These are phyloP conservation scores for Lonchura striata DNA, from an alignment of 2,113 vertebrate species.

Conservation along the genomic window DNA sequence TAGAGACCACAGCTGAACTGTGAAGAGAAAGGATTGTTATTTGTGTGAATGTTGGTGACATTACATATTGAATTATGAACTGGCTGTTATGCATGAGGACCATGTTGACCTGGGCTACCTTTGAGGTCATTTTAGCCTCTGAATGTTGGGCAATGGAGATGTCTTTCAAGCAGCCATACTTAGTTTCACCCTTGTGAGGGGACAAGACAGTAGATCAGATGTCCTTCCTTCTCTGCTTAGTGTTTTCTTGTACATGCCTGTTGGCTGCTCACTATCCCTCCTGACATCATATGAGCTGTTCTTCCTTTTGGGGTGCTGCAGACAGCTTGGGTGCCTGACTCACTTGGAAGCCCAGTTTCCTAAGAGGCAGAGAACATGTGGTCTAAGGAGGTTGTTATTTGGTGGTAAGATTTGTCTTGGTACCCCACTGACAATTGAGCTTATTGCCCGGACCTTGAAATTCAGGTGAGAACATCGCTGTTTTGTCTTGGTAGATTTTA, in stretches of 20 bases:
- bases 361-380: neutral
- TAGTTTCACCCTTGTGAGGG: neutral
- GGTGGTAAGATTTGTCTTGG: neutral
- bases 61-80: neutral
- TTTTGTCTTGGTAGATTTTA: neutral
- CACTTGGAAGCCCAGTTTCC: neutral
- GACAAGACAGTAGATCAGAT: neutral
- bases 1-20: neutral
- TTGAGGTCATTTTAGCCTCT: neutral
- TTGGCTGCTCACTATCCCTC: neutral
- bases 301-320: neutral
- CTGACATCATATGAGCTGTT: fast-evolving
- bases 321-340: neutral
- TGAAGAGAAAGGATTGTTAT: neutral
- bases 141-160: neutral
- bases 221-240: neutral
- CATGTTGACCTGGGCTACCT: neutral
- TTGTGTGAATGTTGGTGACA: neutral
- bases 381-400: neutral
- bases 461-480: neutral
- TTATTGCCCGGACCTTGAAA: neutral
- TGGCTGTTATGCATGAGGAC: neutral
- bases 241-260: neutral
- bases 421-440: neutral
- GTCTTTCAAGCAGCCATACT: neutral